These are phyloP conservation scores for Macrocentrus cingulum DNA, from an alignment of 1,140 invertebrate species.

Conservation along the genomic window DNA sequence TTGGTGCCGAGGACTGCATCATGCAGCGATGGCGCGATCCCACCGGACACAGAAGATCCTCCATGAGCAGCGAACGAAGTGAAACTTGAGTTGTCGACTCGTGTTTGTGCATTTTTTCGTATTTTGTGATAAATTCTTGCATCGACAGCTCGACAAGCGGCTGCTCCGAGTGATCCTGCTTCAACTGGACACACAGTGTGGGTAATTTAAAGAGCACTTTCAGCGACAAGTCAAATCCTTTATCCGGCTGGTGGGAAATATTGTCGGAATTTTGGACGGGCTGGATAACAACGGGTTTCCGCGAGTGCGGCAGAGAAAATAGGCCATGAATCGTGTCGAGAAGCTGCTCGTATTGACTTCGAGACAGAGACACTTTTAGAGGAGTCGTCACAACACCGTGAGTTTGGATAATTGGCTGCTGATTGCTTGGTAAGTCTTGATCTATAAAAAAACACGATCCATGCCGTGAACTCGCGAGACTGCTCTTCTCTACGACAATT, in stretches of 20 bases:
- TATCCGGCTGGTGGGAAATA: conserved; percentile 40
- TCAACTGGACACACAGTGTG: conserved; percentile 71
- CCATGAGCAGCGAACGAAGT: conserved; percentile 81
- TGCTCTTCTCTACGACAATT: conserved; percentile 62
- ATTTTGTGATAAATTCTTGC: conserved; percentile 76
- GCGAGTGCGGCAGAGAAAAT: conserved; percentile 41
- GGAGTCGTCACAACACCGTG: conserved; percentile 80
- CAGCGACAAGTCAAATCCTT: conserved; percentile 46
- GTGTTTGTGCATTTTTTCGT: conserved; percentile 66
- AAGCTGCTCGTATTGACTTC: conserved; percentile 86
- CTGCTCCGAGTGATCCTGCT: conserved; percentile 68
- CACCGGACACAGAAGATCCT: conserved; percentile 78
- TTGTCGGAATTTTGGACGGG: conserved; percentile 23
- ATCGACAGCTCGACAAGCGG: conserved; percentile 80
- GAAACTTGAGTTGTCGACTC: conserved; percentile 76
- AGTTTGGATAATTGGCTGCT: conserved; percentile 61
- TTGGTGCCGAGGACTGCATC: conserved; percentile 71
- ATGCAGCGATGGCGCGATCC: conserved; percentile 79
- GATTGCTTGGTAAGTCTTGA: conserved; percentile 35
- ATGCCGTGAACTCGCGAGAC: conserved; percentile 29
- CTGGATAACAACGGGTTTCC: conserved; percentile 33
- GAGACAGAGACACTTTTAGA: conserved; percentile 80
- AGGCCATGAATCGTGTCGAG: conserved; percentile 70
- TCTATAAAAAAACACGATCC: conserved; percentile 51
- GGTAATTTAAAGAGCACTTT: conserved; percentile 73